These are phyloP conservation scores for Diuraphis noxia DNA, from an alignment of 1,140 invertebrate species.

Conservation along the genomic window DNA sequence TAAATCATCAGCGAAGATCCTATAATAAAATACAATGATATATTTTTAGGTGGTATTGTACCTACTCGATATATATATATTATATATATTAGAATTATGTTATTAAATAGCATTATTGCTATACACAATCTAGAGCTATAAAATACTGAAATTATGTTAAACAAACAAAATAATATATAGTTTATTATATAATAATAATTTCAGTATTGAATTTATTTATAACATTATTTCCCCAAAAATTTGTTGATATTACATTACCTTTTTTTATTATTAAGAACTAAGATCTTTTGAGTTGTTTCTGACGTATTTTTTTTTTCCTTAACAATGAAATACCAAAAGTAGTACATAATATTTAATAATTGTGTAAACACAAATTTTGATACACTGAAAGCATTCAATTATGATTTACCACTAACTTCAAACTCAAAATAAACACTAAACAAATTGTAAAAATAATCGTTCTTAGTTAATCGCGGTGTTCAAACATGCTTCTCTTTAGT, in stretches of 20 bases:
- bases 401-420: not conserved
- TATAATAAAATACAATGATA: not conserved
- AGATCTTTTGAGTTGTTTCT: not conserved
- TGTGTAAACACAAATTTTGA: not conserved
- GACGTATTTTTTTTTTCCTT: not conserved
- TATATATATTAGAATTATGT: too few relatives aligned
- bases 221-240: not conserved
- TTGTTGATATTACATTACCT: not conserved
- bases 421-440: not conserved
- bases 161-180: too few relatives aligned
- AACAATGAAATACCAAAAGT: not conserved
- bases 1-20: too few relatives aligned
- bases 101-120: too few relatives aligned
- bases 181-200: not conserved
- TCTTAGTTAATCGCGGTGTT: not conserved
- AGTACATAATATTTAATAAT: not conserved
- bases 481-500: not conserved
- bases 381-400: not conserved
- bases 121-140: too few relatives aligned
- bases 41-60: not conserved
- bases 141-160: too few relatives aligned
- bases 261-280: not conserved
- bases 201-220: not conserved
- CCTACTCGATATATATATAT: not conserved
- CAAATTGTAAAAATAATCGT: not conserved